Base-by-base conservation (phyloP, 2,888 invertebrate genomes). In the Noctua janthe region DNA sequence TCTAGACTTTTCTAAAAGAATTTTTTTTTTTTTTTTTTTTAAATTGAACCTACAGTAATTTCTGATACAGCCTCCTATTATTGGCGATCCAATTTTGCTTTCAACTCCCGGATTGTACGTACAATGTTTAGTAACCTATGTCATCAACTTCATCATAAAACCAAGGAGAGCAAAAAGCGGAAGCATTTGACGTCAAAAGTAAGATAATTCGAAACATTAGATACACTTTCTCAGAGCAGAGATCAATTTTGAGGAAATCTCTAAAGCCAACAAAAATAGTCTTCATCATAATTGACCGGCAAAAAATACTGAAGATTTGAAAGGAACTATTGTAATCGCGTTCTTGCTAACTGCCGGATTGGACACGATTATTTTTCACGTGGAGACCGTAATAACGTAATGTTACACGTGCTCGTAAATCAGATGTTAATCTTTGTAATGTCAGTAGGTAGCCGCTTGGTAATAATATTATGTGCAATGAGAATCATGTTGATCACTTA, bases 361-460 rank as follows among this genome's bases (percentile, higher is more conserved):
- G 1, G 80, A 15, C 54, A 64, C 76, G 71, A 77, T 67, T 59
- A 72, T 74, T 64, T 74, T 75, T 85, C 85, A 87, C 71, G 75
- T 76, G 79, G 49, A 76, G 76, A 78, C 64, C 43, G 70, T 72
- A 85, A 67, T 69, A 79, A 71, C 29, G 74, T 62, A 49, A 47
- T 47, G 43, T 64, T 83, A 74, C 87, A 86, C 87, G 85, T 86
- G 84, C 71, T 47, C 35, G 51, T 83, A 66, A 67, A 78, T 71
- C 66, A 43, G 71, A 64, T 77, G 49, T 70, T 73, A 67, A 84
- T 79, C 74, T 73, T 47, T 74, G 54, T 23, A 67, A 84, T 82
- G 70, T 62, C 62, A 23, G n/a, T 62, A 67, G 39, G 29, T 67
- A 13, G 51, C 71, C 35, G n/a, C 39, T 51, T 71, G 43, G 43